phyloP scores from a whole-genome alignment of 2,113 vertebrate species.

The Pristiophorus japonicus region DNA sequence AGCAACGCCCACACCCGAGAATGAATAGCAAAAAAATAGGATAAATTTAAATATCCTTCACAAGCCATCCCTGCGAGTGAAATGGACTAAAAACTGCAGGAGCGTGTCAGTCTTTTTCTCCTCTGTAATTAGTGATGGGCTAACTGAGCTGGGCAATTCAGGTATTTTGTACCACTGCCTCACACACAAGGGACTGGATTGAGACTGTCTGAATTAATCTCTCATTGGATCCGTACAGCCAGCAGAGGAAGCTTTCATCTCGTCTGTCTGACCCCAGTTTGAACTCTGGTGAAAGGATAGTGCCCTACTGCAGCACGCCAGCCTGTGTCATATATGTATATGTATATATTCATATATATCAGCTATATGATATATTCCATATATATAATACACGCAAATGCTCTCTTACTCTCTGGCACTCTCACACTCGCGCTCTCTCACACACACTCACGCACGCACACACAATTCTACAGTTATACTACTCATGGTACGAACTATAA shows the following conservation, averaged over 20 bases:
- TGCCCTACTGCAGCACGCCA: neutral
- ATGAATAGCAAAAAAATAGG: neutral
- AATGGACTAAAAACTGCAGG: too few species aligned
- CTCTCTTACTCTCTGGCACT: too few species aligned
- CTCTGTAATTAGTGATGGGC: neutral
- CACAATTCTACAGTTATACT: too few species aligned
- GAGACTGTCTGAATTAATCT: neutral
- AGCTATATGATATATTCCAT: too few species aligned
- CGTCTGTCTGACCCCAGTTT: neutral
- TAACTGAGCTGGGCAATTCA: neutral
- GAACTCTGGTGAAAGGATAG: neutral
- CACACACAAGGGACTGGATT: neutral
- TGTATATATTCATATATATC: too few species aligned
- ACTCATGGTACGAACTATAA: neutral
- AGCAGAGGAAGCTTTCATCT: neutral
- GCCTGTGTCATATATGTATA: too few species aligned
- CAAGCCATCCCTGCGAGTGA: too few species aligned
- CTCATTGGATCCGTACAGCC: neutral
- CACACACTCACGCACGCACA: too few species aligned
- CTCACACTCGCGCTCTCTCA: too few species aligned
- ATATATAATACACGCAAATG: too few species aligned
- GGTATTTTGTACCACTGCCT: neutral
- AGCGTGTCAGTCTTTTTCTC: neutral
- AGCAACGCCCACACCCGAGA: neutral
- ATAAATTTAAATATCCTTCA: neutral